Evolutionary conservation across 1,140 invertebrate genomes (phyloP), one percentile per base, ranked within the genome.

Genomic region (Calephelis virginiensis): DNA sequence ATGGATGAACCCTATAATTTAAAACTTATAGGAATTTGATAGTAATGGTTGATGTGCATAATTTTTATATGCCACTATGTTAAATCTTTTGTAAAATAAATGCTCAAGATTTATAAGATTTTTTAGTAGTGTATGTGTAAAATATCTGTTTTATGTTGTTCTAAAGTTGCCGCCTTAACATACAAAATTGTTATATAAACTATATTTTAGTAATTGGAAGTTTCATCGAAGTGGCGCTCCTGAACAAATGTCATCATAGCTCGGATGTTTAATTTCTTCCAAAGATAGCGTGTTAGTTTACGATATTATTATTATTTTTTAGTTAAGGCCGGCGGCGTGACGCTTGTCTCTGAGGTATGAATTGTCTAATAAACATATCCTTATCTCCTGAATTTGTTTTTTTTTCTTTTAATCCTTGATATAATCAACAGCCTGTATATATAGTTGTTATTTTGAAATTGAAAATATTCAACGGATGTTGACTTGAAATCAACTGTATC

Each of bases 211-310:
- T 81, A 77, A 79, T 83, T 85, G 85, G 82, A 86, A 86, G 78
- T 80, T 76, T 73, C 71, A 67, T 71, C 63, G 68, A 67, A 71
- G 72, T 78, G 76, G 76, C 69, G 71, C 68, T 76, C 70, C 64
- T 69, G 81, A 85, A 83, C 83, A 83, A 82, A 81, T 74, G 72
- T 68, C 75, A 66, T 73, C 73, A 81, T 77, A 77, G 73, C 53
- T 56, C 81, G 72, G 78, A 82, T 78, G 78, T 82, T 86, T 85
- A 82, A 77, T 87, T 86, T 86, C 85, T 88, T 90, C 87, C 87
- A 90, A 90, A 90, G 87, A 90, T 90, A 88, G 81, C 72, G 82
- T 77, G 80, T 83, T 88, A 87, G 79, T 82, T 79, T 86, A 88
- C 76, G 81, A 82, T 82, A 81, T 81, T 83, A 74, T 77, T 77